These are phyloP conservation scores for Hypotaenidia philippensis DNA, from an alignment of 2,797 vertebrate genomes.

Conservation along the genomic window DNA sequence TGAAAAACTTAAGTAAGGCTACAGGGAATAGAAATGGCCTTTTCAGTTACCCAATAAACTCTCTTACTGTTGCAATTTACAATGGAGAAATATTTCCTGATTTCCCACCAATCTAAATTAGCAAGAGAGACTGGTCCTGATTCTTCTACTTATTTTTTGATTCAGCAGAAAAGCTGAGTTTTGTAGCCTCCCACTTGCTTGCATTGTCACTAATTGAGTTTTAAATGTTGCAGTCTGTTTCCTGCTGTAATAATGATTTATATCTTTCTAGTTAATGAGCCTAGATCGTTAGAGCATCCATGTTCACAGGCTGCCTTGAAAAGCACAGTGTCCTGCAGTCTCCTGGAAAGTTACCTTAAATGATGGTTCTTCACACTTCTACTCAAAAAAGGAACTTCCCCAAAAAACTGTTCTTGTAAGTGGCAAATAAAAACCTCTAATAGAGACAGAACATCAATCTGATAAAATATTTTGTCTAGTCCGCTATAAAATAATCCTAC, in stretches of 20 bases:
- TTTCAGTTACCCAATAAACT: background rate
- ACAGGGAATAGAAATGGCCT: background rate
- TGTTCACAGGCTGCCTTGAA: background rate
- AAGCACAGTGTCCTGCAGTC: background rate
- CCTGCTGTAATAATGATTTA: constrained; percentile 28
- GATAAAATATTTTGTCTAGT: background rate
- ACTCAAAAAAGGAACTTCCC: background rate
- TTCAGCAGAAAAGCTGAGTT: background rate
- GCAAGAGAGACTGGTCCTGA: background rate
- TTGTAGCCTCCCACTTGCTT: background rate
- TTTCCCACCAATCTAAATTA: background rate
- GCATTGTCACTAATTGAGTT: background rate
- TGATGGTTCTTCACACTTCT: background rate
- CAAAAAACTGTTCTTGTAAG: background rate
- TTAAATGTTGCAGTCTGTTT: constrained; percentile 37
- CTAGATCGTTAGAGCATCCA: background rate
- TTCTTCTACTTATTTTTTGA: background rate
- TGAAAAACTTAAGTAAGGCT: background rate
- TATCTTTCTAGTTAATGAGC: background rate
- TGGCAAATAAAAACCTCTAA: background rate
- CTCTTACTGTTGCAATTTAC: background rate
- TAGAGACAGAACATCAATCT: background rate
- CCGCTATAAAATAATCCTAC: background rate
- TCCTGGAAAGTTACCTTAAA: background rate
- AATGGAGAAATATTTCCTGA: background rate